A percentile compares a stretch with the other conserved stretches of the same genome.
Evolutionary conservation across 2,797 vertebrate species (phyloP).

Genomic region (Micromesistius poutassou): DNA sequence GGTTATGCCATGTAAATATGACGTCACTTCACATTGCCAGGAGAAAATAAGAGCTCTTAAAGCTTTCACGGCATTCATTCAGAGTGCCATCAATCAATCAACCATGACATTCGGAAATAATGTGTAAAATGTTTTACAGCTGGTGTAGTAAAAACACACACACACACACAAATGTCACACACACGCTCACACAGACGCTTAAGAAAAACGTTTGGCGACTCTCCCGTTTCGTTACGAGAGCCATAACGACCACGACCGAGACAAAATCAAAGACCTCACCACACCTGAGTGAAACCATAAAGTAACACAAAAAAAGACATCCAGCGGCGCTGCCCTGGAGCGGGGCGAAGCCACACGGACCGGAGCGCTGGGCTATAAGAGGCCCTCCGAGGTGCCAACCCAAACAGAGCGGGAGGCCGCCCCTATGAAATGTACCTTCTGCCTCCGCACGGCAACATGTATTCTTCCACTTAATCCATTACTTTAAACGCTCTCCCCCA

Average conservation of each 20-base stretch:
- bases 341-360: conserved; percentile 50
- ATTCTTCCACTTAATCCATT: conserved; percentile 3
- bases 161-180: not conserved
- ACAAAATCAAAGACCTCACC: conserved; percentile 25
- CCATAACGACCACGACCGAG: conserved; percentile 35
- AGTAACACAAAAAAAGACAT: conserved; percentile 42
- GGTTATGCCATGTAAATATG: not conserved
- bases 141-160: not conserved
- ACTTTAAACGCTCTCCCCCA: not conserved
- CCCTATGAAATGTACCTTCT: not conserved
- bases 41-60: not conserved
- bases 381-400: conserved; percentile 40
- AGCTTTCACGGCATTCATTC: not conserved
- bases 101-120: not conserved
- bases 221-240: conserved; percentile 29
- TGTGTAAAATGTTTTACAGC: not conserved
- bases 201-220: conserved; percentile 4
- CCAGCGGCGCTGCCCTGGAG: conserved; percentile 9
- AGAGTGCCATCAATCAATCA: not conserved
- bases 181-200: not conserved
- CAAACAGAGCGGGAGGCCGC: conserved; percentile 38
- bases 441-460: not conserved
- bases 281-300: conserved; percentile 50
- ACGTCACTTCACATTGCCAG: not conserved
- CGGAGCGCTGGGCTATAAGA: conserved; percentile 36